Evolutionary conservation across 2,888 invertebrate genomes (phyloP), one percentile per base, ranked within the genome.

Genomic region (Troilus luridus): DNA sequence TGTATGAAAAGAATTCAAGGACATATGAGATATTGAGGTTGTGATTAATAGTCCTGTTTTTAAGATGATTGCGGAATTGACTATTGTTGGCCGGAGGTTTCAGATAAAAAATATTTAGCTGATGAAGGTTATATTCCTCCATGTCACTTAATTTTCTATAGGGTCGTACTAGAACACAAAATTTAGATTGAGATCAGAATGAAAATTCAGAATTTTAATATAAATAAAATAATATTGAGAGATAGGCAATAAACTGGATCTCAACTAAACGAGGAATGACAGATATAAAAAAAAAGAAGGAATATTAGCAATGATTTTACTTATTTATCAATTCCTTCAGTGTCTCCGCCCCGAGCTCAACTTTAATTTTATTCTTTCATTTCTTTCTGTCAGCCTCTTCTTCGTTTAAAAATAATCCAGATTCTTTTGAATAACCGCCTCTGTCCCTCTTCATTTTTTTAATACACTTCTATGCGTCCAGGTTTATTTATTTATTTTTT

Each of bases 351-450:
- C 72, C 41, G 12, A 27, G 11, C 7, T 24, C 67, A 24, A 24
- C 24, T 77, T 77, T 77, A 77, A 77, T 77, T 77, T 77, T 77
- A 17, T 77, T 77, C 72, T 77, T 77, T 17, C 14, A 77, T 77
- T 77, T 77, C 41, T 41, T 77, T 77, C 72, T 77, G 41, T 77
- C 72, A 77, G 14, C 19, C 72, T 77, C 9, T 77, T 77, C 72
- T 77, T 77, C 72, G 17, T 77, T 77, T 77, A 77, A 41, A 77
- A 77, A 77, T 77, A 77, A 77, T 77, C 41, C 72, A 2, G 72
- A 77, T 77, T 41, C 72, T 77, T 41, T 77, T 77, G 27, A 41
- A 77, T 41, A 77, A 41, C 7, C 14, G 27, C 1, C 27, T 41
- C 41, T 77, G 17, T 77, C 12, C 41, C 14, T 77, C 0, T 77